Percentiles rank a stretch among this genome's conserved stretches.
Conservation (phyloP, 64 coral and sea anemone genomes). For the Trachythela sp. region DNA sequence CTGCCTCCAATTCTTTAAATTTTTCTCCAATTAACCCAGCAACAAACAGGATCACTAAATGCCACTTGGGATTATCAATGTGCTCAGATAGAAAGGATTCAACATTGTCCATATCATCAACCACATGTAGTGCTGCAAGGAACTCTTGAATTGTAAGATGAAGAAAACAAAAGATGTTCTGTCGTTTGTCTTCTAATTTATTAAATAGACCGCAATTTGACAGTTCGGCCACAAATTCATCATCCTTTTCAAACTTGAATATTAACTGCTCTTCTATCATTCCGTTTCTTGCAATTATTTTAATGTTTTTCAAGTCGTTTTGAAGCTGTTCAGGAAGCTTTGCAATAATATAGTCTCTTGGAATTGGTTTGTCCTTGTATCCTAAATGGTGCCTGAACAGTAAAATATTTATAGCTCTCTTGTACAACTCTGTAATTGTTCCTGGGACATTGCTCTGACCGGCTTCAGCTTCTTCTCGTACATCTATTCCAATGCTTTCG, state of each 20-base stretch:
- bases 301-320: not conserved
- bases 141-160: constrained; percentile 23
- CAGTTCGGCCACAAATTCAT: too few relatives aligned
- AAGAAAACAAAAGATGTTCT: not conserved
- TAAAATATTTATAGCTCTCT: too few relatives aligned
- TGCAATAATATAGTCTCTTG: not conserved
- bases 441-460: too few relatives aligned
- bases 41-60: constrained; percentile 3
- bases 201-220: too few relatives aligned
- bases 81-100: not conserved
- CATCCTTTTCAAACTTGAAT: too few relatives aligned
- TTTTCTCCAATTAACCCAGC: not conserved
- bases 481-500: too few relatives aligned
- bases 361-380: not conserved
- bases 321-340: not conserved
- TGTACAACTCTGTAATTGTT: too few relatives aligned
- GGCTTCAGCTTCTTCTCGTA: not conserved
- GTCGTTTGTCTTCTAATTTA: not conserved
- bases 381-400: constrained; percentile 12
- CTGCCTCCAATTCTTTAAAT: not conserved
- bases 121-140: not conserved
- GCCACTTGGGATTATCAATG: not conserved
- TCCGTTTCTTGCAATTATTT: not conserved
- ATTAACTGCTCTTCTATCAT: too few relatives aligned
- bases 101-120: not conserved